Evolutionary conservation across 2,797 vertebrate species (phyloP).

Genomic region (Cheirogaleus major): DNA sequence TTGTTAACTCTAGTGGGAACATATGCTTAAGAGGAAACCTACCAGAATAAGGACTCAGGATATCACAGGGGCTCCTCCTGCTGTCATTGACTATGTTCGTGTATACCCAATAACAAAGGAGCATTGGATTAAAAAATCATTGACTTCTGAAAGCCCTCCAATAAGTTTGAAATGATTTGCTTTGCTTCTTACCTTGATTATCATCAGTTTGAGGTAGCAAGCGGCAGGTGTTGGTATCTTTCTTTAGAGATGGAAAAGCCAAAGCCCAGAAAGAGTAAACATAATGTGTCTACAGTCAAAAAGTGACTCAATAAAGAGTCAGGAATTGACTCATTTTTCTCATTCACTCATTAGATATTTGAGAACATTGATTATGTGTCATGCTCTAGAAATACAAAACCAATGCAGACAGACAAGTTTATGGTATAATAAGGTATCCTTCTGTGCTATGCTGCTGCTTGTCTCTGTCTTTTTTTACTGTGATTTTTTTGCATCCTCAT

Average conservation of each 20-base stretch:
- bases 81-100: not conserved
- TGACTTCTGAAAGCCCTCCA: not conserved
- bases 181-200: not conserved
- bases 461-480: not conserved
- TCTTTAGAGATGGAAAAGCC: not conserved
- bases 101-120: not conserved
- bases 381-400: not conserved
- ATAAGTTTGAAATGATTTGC: constrained; percentile 6
- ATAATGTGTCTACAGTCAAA: not conserved
- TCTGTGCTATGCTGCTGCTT: not conserved
- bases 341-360: not conserved
- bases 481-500: not conserved
- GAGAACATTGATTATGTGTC: not conserved
- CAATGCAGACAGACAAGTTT: not conserved
- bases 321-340: not conserved
- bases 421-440: not conserved
- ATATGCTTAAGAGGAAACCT: not conserved
- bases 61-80: not conserved
- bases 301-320: not conserved
- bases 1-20: not conserved
- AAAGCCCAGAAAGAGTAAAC: not conserved
- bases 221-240: not conserved
- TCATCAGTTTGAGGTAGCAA: not conserved
- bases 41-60: not conserved
- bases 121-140: not conserved